Evolutionary conservation across 2,888 invertebrate species (phyloP).

Genomic region (Isoperla grammatica): DNA sequence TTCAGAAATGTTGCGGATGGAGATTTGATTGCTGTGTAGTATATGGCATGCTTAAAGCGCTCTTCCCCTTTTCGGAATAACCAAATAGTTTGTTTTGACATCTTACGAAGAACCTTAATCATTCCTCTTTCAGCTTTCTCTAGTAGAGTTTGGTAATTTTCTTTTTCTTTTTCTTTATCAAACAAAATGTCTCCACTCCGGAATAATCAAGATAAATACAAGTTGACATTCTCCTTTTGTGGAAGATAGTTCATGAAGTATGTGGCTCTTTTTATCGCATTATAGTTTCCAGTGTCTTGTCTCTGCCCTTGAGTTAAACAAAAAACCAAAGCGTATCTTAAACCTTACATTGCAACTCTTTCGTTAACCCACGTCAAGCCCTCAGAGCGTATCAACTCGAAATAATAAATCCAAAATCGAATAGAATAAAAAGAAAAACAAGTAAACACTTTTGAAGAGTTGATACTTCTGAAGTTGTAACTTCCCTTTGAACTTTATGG

Average conservation of each 20-base stretch:
- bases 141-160: conserved; percentile 6
- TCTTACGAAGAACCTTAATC: conserved; percentile 2
- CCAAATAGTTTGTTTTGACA: conserved; percentile 16
- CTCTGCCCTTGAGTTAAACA: neutral
- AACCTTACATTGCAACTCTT: conserved; percentile 2
- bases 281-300: neutral
- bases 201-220: conserved; percentile 17
- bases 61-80: neutral
- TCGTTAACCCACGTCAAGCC: neutral
- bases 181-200: neutral
- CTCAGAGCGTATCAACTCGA: conserved; percentile 4
- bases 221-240: conserved; percentile 1
- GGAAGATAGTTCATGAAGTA: conserved; percentile 3
- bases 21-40: no score
- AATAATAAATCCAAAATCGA: neutral
- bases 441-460: neutral
- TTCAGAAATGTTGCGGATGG: no score
- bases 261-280: neutral
- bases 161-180: conserved; percentile 12
- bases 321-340: conserved; percentile 5
- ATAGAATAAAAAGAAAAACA: conserved; percentile 11
- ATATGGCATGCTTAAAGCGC: no score
- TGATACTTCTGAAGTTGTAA: conserved; percentile 3
- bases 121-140: neutral
- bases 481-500: conserved; percentile 9